Evolutionary conservation across 2,113 vertebrate genomes (phyloP), one percentile per base, ranked within the genome.

Genomic region (Macaca nemestrina): DNA sequence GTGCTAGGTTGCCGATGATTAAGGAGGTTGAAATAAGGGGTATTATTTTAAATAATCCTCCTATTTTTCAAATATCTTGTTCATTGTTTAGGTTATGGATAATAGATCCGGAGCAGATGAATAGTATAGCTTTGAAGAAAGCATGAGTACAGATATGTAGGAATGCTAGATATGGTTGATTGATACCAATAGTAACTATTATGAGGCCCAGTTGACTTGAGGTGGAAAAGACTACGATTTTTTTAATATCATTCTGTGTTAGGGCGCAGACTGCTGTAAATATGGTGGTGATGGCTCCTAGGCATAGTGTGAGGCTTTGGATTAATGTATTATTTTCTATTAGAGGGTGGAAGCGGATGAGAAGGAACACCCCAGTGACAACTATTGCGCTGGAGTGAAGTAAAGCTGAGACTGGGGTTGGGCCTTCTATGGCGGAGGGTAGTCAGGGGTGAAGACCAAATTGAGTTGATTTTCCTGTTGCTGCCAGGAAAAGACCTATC

Each of bases 81-180:
- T 96, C 35, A 0, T 88, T 23, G 6, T 84, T 93, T 20, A 91
- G 43, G 17, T 2, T 95, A 40, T 80, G 78, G 10, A 88, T 94
- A 17, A 93, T 75, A 3, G 70, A 86, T 8, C 87, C 78, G 1
- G 90, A 83, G 40, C 86, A 90, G 4, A 95, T n/a, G 22, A 93
- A 93, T 13, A 85, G 6, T 27, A 91, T 61, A 0, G 55, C 40
- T 89, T 89, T 91, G 17, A 97, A 96, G 35, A 96, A 93, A 1
- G 32, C 50, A 1, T 72, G 67, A 2, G 35, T 87, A 3, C 50
- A n/a, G 8, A 61, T 75, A 6, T 85, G 76, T 1, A 67, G 38
- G 27, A 88, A 83, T 7, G 50, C 17, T 72, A 82, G 38, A 1
- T 25, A 8, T 9, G n/a, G n/a, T n/a, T n/a, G n/a, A n/a, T n/a